A percentile compares a stretch with the other conserved stretches of the same genome.
Conservation (phyloP, 2,113 vertebrate species). For the Brienomyrus brachyistius region DNA sequence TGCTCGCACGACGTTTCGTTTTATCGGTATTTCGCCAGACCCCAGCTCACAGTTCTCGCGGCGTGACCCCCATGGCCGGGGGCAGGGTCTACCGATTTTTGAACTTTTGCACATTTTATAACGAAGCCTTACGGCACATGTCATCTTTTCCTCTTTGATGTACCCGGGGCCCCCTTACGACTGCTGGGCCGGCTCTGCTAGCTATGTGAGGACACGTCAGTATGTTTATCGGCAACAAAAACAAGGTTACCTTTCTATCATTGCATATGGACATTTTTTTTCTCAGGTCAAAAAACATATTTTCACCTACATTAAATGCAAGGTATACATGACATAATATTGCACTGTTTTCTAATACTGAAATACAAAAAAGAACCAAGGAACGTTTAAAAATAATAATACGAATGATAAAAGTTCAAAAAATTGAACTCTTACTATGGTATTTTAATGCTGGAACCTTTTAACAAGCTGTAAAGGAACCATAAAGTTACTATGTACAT, state of each 20-base stretch:
- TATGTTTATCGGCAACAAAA: conserved; percentile 35
- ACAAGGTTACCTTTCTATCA: conserved; percentile 50
- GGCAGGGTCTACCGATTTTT: conserved; percentile 27
- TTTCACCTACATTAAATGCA: conserved; percentile 45
- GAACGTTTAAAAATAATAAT: conserved; percentile 16
- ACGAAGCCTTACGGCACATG: conserved; percentile 38
- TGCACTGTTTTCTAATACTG: conserved; percentile 58
- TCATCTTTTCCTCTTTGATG: conserved; percentile 41
- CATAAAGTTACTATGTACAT: conserved; percentile 19
- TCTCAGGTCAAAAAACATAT: conserved; percentile 64
- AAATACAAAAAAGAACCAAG: conserved; percentile 39
- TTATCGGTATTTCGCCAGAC: conserved; percentile 1
- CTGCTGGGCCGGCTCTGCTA: conserved; percentile 40
- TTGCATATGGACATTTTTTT: conserved; percentile 53
- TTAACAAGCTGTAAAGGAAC: conserved; percentile 20
- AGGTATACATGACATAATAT: conserved; percentile 54
- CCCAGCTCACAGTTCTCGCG: conserved; percentile 27
- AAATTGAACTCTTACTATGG: conserved; percentile 17
- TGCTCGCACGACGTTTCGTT: background rate
- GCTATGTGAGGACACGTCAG: conserved; percentile 45
- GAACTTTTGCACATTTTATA: conserved; percentile 32
- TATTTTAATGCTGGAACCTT: conserved; percentile 29
- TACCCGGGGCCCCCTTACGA: conserved; percentile 38
- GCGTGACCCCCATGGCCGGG: conserved; percentile 41
- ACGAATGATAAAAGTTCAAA: conserved; percentile 11